Percentiles rank a stretch among this genome's conserved stretches.
Conservation (phyloP, 2,888 invertebrate genomes). For the Caenorhabditis wallacei region DNA sequence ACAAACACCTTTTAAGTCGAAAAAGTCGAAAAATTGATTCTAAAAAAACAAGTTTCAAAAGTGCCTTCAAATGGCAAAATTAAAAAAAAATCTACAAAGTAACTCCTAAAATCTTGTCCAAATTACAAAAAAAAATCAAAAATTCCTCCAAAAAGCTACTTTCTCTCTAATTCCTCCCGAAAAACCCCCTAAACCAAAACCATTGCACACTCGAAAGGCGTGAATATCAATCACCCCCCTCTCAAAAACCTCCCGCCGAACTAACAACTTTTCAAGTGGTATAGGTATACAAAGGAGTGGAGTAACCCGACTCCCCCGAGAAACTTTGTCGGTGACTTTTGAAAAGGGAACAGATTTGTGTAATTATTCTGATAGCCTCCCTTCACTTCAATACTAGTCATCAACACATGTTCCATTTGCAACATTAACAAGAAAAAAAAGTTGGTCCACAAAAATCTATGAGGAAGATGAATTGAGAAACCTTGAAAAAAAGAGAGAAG, state of each 20-base stretch:
- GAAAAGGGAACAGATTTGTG: neutral
- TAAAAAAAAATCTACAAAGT: too few species aligned
- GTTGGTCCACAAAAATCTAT: neutral
- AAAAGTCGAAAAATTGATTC: too few species aligned
- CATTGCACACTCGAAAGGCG: slow-evolving; percentile 1
- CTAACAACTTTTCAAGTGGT: slow-evolving; percentile 7
- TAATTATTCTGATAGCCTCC: neutral
- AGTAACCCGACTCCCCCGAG: slow-evolving; percentile 18
- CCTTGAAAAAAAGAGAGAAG: slow-evolving; percentile 3
- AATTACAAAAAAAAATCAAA: too few species aligned
- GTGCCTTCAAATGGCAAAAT: too few species aligned
- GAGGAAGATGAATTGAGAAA: slow-evolving; percentile 23
- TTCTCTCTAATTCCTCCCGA: too few species aligned
- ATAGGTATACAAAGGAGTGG: slow-evolving; percentile 11
- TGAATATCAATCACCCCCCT: neutral
- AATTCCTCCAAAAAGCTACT: too few species aligned
- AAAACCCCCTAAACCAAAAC: too few species aligned
- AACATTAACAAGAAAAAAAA: neutral
- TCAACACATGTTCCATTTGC: slow-evolving; percentile 36
- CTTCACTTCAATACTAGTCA: too few species aligned
- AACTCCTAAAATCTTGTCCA: too few species aligned
- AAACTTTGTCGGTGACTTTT: slow-evolving; percentile 1
- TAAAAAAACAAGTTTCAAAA: too few species aligned
- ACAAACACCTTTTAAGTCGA: too few species aligned
- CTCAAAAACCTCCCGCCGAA: too few species aligned